Evolutionary conservation across 2,113 vertebrate species (phyloP).

Genomic region (Atherinomorus stipes): DNA sequence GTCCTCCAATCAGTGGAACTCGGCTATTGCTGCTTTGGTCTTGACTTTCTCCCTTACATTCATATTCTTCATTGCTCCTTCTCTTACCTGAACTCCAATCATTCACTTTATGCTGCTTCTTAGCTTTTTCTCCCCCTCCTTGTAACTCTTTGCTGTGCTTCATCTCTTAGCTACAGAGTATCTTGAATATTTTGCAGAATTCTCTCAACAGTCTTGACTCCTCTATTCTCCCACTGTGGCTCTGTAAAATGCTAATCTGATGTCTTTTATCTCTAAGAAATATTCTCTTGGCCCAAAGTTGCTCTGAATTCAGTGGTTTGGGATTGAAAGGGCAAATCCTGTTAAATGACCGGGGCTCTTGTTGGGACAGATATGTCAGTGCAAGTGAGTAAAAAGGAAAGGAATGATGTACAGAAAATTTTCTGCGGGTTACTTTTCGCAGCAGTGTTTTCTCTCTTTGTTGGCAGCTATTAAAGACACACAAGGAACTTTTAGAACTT

Average conservation of each 20-base stretch:
- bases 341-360: slow-evolving; percentile 26
- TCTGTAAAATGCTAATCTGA: slow-evolving; percentile 12
- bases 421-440: no score
- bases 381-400: no score
- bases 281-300: slow-evolving; percentile 26
- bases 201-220: background rate
- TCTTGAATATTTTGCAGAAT: background rate
- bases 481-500: no score
- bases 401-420: no score
- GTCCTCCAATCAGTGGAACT: slow-evolving; percentile 46
- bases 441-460: no score
- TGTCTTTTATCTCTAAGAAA: slow-evolving; percentile 24
- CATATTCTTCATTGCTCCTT: background rate
- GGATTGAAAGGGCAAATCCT: slow-evolving; percentile 36
- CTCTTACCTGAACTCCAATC: background rate
- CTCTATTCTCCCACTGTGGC: background rate
- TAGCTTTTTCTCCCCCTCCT: background rate
- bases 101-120: slow-evolving; percentile 8
- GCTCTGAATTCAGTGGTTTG: slow-evolving; percentile 14
- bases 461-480: no score
- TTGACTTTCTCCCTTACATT: background rate
- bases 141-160: background rate
- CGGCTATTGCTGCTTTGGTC: slow-evolving; percentile 39
- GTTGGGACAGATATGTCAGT: background rate
- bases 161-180: slow-evolving; percentile 1